Evolutionary conservation across 2,888 invertebrate species (phyloP).

Genomic region (Tetragonisca angustula): DNA sequence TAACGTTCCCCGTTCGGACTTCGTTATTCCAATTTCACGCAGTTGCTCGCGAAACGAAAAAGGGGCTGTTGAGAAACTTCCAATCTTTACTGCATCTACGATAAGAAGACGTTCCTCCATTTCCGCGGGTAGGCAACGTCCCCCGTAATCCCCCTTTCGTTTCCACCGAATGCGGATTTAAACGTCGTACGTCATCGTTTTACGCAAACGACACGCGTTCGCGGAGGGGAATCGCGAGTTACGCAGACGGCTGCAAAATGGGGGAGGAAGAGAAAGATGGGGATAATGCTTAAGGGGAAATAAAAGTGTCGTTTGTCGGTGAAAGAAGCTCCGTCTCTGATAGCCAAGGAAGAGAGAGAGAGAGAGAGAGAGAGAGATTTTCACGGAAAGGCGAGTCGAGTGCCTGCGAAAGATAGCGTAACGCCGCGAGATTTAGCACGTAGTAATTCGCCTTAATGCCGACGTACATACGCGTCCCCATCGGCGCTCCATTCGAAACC

Average conservation of each 20-base stretch:
- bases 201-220: slow-evolving; percentile 20
- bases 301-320: slow-evolving; percentile 65
- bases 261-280: slow-evolving; percentile 33
- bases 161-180: slow-evolving; percentile 7
- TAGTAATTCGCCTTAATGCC: slow-evolving; percentile 67
- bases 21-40: not conserved
- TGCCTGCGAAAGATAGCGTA: slow-evolving; percentile 62
- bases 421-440: slow-evolving; percentile 63
- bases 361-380: slow-evolving; percentile 45
- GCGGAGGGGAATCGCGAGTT: slow-evolving; percentile 9
- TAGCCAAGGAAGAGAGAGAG: slow-evolving; percentile 18
- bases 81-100: not conserved
- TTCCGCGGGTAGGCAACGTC: not conserved
- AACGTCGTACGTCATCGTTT: slow-evolving; percentile 14
- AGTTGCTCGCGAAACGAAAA: not conserved
- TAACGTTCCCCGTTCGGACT: too few relatives aligned
- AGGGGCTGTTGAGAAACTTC: not conserved
- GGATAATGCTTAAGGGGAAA: slow-evolving; percentile 63
- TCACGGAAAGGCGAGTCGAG: slow-evolving; percentile 38
- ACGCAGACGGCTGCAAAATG: slow-evolving; percentile 42
- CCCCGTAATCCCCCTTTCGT: slow-evolving; percentile 21
- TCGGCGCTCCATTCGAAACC: slow-evolving; percentile 48
- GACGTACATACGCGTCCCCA: slow-evolving; percentile 53
- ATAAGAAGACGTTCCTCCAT: not conserved
- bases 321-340: slow-evolving; percentile 46